Conservation (phyloP, 1,140 invertebrate species). For the Zaprionus gabonicus region DNA sequence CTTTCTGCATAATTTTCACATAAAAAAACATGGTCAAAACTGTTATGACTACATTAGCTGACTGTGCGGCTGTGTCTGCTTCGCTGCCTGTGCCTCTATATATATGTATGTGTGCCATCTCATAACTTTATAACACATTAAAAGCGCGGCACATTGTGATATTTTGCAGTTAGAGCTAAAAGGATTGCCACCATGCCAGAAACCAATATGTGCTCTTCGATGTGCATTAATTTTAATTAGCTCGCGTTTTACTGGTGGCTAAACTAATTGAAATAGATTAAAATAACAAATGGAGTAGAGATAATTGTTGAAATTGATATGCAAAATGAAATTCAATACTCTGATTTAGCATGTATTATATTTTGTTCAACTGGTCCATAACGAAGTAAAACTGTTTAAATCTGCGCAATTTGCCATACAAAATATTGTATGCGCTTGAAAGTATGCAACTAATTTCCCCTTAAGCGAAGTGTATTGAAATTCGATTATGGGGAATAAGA, state of each 20-base stretch:
- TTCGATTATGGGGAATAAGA: not conserved
- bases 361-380: too few relatives aligned
- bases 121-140: constrained; percentile 27
- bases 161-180: constrained; percentile 14
- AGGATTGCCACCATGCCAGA: constrained; percentile 9
- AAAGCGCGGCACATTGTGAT: constrained; percentile 21
- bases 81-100: not conserved
- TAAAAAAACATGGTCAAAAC: constrained; percentile 72
- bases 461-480: too few relatives aligned
- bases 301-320: not conserved
- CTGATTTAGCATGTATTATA: not conserved
- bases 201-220: constrained; percentile 29
- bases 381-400: too few relatives aligned
- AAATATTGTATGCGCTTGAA: too few relatives aligned
- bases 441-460: too few relatives aligned
- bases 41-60: constrained; percentile 71
- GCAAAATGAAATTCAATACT: not conserved
- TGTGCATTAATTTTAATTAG: constrained; percentile 14
- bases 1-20: constrained; percentile 73
- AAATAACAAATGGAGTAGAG: not conserved
- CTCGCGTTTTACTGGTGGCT: not conserved
- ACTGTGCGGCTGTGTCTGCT: constrained; percentile 11
- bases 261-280: constrained; percentile 2
- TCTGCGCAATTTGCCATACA: too few relatives aligned
- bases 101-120: constrained; percentile 16